Conservation (phyloP, 2,797 vertebrate species). For the Premnoplex brunnescens region DNA sequence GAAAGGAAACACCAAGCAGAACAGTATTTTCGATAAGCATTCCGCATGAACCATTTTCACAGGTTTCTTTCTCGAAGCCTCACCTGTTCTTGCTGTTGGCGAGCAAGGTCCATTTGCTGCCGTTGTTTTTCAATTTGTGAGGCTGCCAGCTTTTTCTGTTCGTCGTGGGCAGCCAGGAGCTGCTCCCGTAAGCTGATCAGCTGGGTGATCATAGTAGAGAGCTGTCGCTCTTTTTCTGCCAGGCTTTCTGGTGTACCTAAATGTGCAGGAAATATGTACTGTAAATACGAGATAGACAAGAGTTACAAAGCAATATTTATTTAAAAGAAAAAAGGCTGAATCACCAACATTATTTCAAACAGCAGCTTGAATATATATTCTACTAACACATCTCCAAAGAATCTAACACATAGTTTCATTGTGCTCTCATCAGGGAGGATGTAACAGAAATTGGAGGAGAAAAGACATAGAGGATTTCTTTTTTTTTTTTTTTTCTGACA, state of each 20-base stretch:
- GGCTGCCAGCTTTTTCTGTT: constrained; percentile 98
- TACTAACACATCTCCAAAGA: neutral
- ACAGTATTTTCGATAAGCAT: neutral
- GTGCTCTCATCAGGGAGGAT: neutral
- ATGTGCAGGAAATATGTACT: constrained; percentile 44
- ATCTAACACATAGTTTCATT: neutral
- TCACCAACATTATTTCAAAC: neutral
- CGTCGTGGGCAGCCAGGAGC: constrained; percentile 96
- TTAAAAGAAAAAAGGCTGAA: neutral
- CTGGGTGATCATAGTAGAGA: constrained; percentile 98
- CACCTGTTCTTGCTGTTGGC: constrained; percentile 99
- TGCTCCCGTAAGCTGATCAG: constrained; percentile 98
- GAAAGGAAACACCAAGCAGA: constrained; percentile 24
- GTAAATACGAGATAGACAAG: constrained; percentile 50
- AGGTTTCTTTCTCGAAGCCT: constrained; percentile 59
- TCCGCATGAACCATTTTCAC: constrained; percentile 5
- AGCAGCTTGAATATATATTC: neutral
- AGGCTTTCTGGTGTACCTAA: constrained; percentile 97
- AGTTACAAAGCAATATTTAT: neutral
- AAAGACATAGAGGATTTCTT: neutral
- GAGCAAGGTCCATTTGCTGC: constrained; percentile 99
- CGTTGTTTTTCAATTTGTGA: constrained; percentile 99
- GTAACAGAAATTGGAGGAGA: constrained; percentile 12
- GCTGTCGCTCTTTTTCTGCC: constrained; percentile 97
- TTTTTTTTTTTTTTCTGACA: neutral